These are phyloP conservation scores for Lepilemur ruficaudatus DNA, from an alignment of 2,797 vertebrate species.

Conservation along the genomic window DNA sequence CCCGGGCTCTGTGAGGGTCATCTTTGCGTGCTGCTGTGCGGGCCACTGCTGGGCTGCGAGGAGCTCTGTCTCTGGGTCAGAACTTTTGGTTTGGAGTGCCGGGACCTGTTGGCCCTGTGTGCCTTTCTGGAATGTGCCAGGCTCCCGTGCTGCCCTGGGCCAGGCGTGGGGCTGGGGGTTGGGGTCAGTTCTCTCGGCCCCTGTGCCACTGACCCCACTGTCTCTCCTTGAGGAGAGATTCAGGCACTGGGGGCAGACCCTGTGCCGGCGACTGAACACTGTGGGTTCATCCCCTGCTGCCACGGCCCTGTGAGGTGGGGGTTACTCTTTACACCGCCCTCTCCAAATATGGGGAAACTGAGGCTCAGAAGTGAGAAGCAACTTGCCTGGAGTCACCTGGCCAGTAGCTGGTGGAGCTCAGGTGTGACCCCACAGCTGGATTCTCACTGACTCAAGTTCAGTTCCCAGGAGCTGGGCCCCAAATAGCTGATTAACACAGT, in stretches of 20 bases:
- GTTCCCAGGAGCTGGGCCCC: not conserved
- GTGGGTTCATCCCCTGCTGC: not conserved
- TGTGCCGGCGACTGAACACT: not conserved
- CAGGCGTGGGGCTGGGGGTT: not conserved
- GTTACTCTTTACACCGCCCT: not conserved
- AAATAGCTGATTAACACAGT: too few species aligned
- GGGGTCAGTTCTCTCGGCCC: not conserved
- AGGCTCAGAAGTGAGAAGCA: not conserved
- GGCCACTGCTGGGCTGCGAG: not conserved
- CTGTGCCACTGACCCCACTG: not conserved
- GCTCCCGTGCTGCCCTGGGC: not conserved
- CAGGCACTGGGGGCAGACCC: not conserved
- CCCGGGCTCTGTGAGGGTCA: not conserved
- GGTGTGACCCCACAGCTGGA: not conserved
- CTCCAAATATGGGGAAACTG: not conserved
- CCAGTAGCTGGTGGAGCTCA: not conserved
- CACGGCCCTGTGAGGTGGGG: not conserved
- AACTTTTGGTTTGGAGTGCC: not conserved
- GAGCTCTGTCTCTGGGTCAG: not conserved
- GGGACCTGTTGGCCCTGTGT: not conserved
- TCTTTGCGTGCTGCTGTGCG: not conserved
- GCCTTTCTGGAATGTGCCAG: accelerated
- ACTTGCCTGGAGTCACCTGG: not conserved
- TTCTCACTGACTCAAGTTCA: not conserved
- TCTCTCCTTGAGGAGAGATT: not conserved